Evolutionary conservation across 2,113 vertebrate genomes (phyloP).

Genomic region (Urocolius indicus): DNA sequence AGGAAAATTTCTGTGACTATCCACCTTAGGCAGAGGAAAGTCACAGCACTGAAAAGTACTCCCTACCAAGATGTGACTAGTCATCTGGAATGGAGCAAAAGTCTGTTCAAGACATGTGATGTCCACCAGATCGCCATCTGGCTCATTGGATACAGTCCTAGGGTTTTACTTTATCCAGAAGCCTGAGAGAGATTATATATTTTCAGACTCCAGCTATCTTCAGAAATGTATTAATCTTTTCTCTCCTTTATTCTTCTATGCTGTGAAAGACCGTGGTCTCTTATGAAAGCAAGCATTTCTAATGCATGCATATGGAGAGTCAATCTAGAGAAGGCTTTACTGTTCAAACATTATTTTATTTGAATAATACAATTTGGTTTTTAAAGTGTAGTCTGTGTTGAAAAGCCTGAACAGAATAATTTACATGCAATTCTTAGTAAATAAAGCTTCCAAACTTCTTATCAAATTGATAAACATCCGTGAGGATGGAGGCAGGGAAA

Average conservation of each 20-base stretch:
- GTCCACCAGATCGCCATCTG: conserved; percentile 2
- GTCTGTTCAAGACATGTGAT: background rate
- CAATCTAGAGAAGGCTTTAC: background rate
- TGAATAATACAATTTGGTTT: background rate
- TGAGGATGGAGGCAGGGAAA: background rate
- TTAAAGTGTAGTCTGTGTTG: background rate
- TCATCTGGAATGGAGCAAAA: background rate
- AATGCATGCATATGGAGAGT: background rate
- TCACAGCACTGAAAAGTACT: background rate
- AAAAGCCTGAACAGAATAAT: background rate
- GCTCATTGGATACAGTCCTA: background rate
- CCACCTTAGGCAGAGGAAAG: background rate
- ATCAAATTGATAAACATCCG: background rate
- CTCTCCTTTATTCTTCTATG: background rate
- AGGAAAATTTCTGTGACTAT: background rate
- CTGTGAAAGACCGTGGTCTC: background rate
- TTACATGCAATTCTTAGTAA: background rate
- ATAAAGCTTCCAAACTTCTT: background rate
- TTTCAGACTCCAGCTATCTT: background rate
- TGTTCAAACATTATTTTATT: background rate
- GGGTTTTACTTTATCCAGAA: background rate
- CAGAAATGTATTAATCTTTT: background rate
- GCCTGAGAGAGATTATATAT: background rate
- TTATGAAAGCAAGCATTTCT: background rate
- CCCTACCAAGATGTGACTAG: background rate